These are phyloP conservation scores for Halotydeus destructor DNA, from an alignment of 1,140 invertebrate genomes.

Conservation along the genomic window DNA sequence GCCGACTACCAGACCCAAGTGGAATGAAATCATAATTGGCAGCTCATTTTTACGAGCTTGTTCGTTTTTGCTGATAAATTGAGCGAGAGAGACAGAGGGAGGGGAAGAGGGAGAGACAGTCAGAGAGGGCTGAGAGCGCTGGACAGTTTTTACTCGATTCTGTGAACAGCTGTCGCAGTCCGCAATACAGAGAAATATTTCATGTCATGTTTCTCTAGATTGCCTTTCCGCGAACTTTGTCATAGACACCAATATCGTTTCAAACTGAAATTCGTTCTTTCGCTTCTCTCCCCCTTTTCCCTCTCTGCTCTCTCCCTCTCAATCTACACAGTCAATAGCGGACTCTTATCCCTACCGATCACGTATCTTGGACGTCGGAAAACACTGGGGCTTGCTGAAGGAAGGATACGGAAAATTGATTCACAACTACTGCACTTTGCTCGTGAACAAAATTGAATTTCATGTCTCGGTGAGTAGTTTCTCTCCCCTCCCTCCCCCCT, in stretches of 20 bases:
- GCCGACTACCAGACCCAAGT: slow-evolving; percentile 24
- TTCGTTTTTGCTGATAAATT: too few species aligned
- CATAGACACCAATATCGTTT: too few species aligned
- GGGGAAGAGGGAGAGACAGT: too few species aligned
- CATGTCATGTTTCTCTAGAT: too few species aligned
- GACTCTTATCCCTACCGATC: slow-evolving; percentile 56
- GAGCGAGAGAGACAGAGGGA: too few species aligned
- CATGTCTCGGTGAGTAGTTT: slow-evolving; percentile 36
- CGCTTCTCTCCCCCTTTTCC: too few species aligned
- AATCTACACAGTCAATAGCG: slow-evolving; percentile 24
- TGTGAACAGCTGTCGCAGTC: too few species aligned
- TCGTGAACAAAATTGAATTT: slow-evolving; percentile 77
- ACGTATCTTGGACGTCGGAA: slow-evolving; percentile 58
- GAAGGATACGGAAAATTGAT: slow-evolving; percentile 83
- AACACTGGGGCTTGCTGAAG: slow-evolving; percentile 71
- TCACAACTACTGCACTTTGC: slow-evolving; percentile 54
- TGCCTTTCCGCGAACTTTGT: too few species aligned
- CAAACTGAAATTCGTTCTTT: too few species aligned
- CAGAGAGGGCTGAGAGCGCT: too few species aligned
- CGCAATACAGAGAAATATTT: too few species aligned
- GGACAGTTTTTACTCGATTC: too few species aligned
- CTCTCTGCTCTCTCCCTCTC: not conserved
- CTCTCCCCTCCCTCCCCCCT: not conserved
- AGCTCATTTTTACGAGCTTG: not conserved
- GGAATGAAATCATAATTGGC: not conserved